These are phyloP conservation scores for Eueremaeus valkanovi DNA, from an alignment of 2,888 invertebrate genomes.

Conservation along the genomic window DNA sequence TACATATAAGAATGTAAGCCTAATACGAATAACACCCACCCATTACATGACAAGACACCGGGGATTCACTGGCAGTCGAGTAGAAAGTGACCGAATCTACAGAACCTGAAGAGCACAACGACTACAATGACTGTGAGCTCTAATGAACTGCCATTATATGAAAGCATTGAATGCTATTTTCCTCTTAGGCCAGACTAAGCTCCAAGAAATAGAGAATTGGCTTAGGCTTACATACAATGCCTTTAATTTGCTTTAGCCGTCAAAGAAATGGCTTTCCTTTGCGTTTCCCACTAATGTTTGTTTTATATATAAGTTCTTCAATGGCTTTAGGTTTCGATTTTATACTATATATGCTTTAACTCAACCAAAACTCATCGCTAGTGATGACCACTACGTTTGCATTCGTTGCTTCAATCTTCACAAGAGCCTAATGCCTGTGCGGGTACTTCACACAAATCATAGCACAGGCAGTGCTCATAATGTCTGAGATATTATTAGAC, in stretches of 20 bases:
- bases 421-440: not conserved
- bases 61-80: not conserved
- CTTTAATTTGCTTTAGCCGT: constrained; percentile 29
- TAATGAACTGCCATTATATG: constrained; percentile 23
- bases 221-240: constrained; percentile 25
- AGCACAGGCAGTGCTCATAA: constrained; percentile 25
- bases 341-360: not conserved
- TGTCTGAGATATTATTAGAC: not conserved
- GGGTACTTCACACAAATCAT: not conserved
- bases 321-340: constrained; percentile 20
- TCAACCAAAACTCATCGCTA: constrained; percentile 7
- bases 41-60: constrained; percentile 31
- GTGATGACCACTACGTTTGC: constrained; percentile 21
- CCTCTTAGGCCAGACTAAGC: constrained; percentile 15
- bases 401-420: not conserved
- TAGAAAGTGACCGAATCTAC: constrained; percentile 1
- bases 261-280: constrained; percentile 32
- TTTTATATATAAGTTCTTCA: not conserved
- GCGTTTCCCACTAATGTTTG: not conserved
- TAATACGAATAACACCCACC: constrained; percentile 5
- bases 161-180: constrained; percentile 25
- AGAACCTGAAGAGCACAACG: not conserved
- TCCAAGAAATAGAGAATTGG: constrained; percentile 22
- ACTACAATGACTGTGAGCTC: not conserved
- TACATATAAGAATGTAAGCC: constrained; percentile 11